Conservation (phyloP, 2,888 invertebrate genomes). For the Tetragonisca angustula region DNA sequence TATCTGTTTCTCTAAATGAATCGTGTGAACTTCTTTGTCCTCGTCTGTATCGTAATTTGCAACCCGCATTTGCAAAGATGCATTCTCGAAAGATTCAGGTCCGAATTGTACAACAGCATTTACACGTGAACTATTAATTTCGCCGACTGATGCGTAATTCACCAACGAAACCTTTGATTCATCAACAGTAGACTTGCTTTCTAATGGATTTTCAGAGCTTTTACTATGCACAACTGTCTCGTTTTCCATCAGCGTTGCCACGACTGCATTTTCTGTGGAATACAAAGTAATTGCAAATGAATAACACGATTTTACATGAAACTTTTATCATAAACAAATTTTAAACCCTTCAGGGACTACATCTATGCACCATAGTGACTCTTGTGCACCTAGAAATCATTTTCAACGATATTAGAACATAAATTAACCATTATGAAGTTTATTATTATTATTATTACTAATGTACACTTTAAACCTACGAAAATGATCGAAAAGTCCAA, state of each 20-base stretch:
- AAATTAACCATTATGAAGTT: no score
- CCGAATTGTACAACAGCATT: not conserved
- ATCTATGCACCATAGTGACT: no score
- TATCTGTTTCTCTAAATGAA: conserved; percentile 66
- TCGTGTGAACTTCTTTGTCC: conserved; percentile 68
- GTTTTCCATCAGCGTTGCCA: conserved; percentile 16
- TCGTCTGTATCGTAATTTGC: conserved; percentile 69
- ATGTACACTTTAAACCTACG: no score
- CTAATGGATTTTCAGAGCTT: not conserved
- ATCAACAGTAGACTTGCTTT: not conserved
- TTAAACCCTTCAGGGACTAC: no score
- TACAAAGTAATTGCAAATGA: not conserved
- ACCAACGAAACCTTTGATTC: not conserved
- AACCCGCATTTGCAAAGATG: conserved; percentile 64
- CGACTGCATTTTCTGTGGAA: not conserved
- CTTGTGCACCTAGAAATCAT: no score
- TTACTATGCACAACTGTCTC: not conserved
- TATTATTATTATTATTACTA: no score
- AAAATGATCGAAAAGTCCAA: no score
- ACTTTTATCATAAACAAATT: no score
- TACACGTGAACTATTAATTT: not conserved
- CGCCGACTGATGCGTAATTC: not conserved
- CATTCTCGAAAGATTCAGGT: not conserved
- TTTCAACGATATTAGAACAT: no score
- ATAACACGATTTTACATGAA: not conserved